Evolutionary conservation across 2,113 vertebrate genomes (phyloP), one percentile per base, ranked within the genome.

Genomic region (Lucifuga dentata): DNA sequence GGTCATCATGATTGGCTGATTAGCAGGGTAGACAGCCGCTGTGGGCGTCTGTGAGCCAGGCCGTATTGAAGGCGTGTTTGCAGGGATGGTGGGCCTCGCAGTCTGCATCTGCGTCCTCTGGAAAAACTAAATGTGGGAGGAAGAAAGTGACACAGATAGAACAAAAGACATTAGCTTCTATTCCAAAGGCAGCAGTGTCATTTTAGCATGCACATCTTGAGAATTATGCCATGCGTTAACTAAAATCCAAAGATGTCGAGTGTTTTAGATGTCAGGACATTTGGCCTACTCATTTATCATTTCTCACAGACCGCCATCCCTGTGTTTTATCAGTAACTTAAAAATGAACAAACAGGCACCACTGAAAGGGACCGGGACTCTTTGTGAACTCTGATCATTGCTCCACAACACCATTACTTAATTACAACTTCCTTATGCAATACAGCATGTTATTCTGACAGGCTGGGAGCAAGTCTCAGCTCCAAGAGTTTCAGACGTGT

Each of bases 1-100:
- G 92, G 89, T 94, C 98, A 99, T 99, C 96, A 99, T 98, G 91
- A 98, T 97, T 89, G 95, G 94, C 73, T 97, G 96, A 88, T 95
- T 98, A 58, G 96, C 88, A 51, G 96, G 95, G 78, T 98, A 99
- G 41, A 99, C 96, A 0, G 97, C 94, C 0, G 96, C 93, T 0
- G 92, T 70, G 1, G 96, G 95, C 2, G 93, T 93, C 76, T 98
- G 98, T 0, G 95, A 94, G 48, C 96, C 95, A 0, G 96, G 94
- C 65, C 97, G 96, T 83, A 99, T 89, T 77, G 96, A 95, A 70
- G 95, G 94, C 38, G 85, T 94, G 93, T 95, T 98, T 64, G 95
- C 95, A 55, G 95, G 95, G 88, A 99, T 92, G 77, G 94, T 88
- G 10, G 96, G 94, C 89, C 98, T 87, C 0, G 96, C 93, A 66